phyloP scores from a whole-genome alignment of 2,113 vertebrate species.

The Cololabis saira region DNA sequence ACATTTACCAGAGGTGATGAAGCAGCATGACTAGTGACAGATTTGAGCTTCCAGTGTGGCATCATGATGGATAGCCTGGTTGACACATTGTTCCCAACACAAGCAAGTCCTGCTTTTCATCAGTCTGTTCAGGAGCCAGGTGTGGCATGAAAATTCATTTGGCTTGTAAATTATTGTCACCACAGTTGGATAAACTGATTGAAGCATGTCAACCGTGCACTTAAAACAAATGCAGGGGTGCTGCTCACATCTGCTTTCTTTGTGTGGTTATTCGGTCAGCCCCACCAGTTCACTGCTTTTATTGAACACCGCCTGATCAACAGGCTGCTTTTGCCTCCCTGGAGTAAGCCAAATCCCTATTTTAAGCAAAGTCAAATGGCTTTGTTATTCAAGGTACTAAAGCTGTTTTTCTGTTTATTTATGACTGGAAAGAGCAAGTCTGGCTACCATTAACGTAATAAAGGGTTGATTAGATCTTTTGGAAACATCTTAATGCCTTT shows the following conservation, averaged over 20 bases:
- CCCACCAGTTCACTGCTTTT: conserved; percentile 29
- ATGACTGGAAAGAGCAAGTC: conserved; percentile 13
- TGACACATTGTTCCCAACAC: conserved; percentile 38
- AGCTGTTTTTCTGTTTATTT: conserved; percentile 34
- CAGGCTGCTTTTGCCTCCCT: conserved; percentile 5
- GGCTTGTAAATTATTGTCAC: conserved; percentile 24
- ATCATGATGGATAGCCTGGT: conserved; percentile 31
- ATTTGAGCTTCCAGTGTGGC: conserved; percentile 29
- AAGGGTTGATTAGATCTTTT: conserved; percentile 22
- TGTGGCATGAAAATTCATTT: conserved; percentile 40
- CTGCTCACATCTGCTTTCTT: conserved; percentile 44
- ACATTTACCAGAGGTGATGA: conserved; percentile 32
- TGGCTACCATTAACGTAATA: conserved; percentile 47
- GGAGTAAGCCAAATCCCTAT: conserved; percentile 28
- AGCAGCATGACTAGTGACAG: conserved; percentile 38
- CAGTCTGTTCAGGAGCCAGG: conserved; percentile 23
- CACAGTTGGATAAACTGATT: conserved; percentile 18
- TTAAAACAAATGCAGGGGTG: conserved; percentile 44
- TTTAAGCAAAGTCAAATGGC: conserved; percentile 6
- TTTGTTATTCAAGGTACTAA: conserved; percentile 32
- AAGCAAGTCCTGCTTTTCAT: conserved; percentile 26
- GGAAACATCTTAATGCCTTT: conserved; percentile 12
- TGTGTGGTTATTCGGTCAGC: conserved; percentile 51
- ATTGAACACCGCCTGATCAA: conserved; percentile 21
- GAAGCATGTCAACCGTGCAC: conserved; percentile 24